Base-by-base conservation (phyloP, 2,888 invertebrate species). In the Ochropacha duplaris region DNA sequence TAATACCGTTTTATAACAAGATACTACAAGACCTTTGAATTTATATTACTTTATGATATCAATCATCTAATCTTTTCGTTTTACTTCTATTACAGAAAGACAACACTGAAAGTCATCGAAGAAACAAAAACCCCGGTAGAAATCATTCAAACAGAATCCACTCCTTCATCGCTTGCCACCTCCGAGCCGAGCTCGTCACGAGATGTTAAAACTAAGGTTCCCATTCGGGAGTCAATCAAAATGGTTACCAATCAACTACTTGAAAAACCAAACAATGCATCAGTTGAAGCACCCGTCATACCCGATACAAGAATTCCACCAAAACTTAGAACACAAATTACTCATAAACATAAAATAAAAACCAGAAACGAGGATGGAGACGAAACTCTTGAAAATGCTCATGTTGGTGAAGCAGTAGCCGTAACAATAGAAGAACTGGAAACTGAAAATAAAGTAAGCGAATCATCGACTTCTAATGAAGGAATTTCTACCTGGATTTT, bases 401-500 rank as follows among this genome's bases (percentile, higher is more conserved):
- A 96, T 73, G 94, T 93, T 9, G 96, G 96, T 3, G 92, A 95
- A 61, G 95, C 95, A 11, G 94, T 95, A 61, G 95, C 95, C 0
- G 84, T 96, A 6, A 93, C 94, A 2, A 92, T 94, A 66, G 95
- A 95, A 66, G 95, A 95, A 61, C 72, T 94, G 0, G 94, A 94
- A 74, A 84, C 91, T 11, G 94, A 94, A 72, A 92, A 88, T 55
- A 93, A 92, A 74, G 78, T 94, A 26, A 72, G 69, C 52, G 82
- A 93, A 72, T 87, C 90, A 57, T 94, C 92, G 58, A 96, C 93
- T 54, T 94, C 94, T 24, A 94, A 94, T 56, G 94, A 94, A 76
- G 96, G 96, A 0, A 92, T 96, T 61, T 96, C 96, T 0, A 96
- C 96, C 0, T 96, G 96, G 96, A 95, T 96, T 61, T 88, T 96